phyloP scores from a whole-genome alignment of 2,113 vertebrate species.

The Cavia porcellus region DNA sequence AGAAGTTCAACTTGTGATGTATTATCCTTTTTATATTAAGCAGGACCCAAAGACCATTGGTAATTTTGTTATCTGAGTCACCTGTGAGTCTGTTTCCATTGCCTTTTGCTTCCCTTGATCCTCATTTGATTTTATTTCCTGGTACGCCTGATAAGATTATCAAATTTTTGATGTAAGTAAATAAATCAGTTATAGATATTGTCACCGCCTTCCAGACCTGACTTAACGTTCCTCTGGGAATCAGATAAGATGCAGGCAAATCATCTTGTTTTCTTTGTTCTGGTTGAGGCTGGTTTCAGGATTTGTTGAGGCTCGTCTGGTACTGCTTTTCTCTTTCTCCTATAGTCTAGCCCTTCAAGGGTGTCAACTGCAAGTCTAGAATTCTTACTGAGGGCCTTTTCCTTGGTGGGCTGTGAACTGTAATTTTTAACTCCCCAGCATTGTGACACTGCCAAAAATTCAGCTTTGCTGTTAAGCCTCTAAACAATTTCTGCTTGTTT shows the following conservation, averaged over 20 bases:
- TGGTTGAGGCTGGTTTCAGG: background rate
- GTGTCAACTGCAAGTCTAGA: conserved; percentile 47
- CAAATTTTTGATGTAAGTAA: background rate
- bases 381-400: conserved; percentile 29
- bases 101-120: conserved; percentile 63
- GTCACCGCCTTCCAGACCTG: background rate
- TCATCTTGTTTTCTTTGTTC: background rate
- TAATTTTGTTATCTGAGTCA: conserved; percentile 1
- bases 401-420: conserved; percentile 57
- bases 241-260: background rate
- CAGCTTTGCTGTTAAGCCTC: conserved; percentile 47
- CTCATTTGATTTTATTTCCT: conserved; percentile 45
- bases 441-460: conserved; percentile 48
- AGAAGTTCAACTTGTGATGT: background rate
- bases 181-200: background rate
- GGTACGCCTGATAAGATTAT: conserved; percentile 9
- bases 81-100: conserved; percentile 43
- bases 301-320: background rate
- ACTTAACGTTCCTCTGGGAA: conserved; percentile 43
- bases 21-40: background rate
- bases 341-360: background rate
- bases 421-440: background rate
- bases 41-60: conserved; percentile 1
- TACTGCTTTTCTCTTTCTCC: conserved; percentile 38
- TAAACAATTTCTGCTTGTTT: conserved; percentile 69